Percentiles rank a stretch among this genome's conserved stretches.
Evolutionary conservation across 53 echinoderm and acorn worm species (phyloP).

Genomic region (Arbacia lixula): DNA sequence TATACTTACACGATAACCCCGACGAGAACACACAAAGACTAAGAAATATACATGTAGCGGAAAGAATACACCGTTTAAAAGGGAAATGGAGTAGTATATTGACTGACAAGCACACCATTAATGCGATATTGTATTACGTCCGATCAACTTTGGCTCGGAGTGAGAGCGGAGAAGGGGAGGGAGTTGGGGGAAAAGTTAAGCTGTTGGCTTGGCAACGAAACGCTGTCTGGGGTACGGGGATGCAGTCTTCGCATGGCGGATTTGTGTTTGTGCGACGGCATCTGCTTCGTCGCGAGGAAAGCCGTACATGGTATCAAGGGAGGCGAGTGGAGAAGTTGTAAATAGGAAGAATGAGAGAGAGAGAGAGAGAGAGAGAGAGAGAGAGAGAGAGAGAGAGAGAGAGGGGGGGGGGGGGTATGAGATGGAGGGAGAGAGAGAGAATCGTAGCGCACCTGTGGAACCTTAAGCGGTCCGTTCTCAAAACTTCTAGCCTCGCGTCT

Average conservation of each 20-base stretch:
- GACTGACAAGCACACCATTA: slow-evolving; percentile 24
- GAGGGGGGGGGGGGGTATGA: too few relatives aligned
- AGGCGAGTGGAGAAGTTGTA: background rate
- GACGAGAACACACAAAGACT: too few relatives aligned
- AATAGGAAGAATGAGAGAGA: background rate
- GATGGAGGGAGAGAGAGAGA: background rate
- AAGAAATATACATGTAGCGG: too few relatives aligned
- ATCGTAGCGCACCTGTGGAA: too few relatives aligned
- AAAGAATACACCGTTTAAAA: too few relatives aligned
- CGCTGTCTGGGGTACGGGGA: background rate
- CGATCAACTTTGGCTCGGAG: background rate
- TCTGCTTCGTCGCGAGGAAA: too few relatives aligned
- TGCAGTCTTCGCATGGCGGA: background rate
- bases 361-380: background rate
- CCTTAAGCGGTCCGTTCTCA: too few relatives aligned
- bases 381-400: background rate
- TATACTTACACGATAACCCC: too few relatives aligned
- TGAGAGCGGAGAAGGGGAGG: background rate
- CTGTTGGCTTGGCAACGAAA: background rate
- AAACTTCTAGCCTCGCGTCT: too few relatives aligned
- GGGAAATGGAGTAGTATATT: background rate
- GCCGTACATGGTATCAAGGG: background rate
- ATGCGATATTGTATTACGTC: slow-evolving; percentile 14
- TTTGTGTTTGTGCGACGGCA: background rate
- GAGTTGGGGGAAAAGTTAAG: background rate